Evolutionary conservation across 2,888 invertebrate species (phyloP).

Genomic region (Ligdia adustata): DNA sequence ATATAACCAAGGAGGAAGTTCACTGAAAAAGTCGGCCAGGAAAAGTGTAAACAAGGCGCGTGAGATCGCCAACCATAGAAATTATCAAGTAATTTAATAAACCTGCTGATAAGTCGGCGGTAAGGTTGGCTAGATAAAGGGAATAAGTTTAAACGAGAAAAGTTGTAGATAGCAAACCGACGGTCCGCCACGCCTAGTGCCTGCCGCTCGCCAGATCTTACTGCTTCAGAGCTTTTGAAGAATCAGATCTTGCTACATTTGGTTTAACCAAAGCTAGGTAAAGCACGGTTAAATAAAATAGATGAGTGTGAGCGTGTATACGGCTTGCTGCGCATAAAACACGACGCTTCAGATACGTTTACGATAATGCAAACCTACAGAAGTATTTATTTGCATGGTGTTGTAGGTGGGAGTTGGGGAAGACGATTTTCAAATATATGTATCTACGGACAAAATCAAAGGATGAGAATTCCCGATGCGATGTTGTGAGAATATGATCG

Average conservation of each 20-base stretch:
- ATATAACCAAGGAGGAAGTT: conserved; percentile 37
- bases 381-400: too few species aligned
- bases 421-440: too few species aligned
- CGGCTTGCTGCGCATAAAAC: too few species aligned
- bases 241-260: background rate
- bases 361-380: too few species aligned
- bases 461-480: too few species aligned
- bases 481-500: too few species aligned
- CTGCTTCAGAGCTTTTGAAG: conserved; percentile 1
- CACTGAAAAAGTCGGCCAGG: conserved; percentile 35
- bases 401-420: too few species aligned
- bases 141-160: conserved; percentile 80
- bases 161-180: conserved; percentile 58
- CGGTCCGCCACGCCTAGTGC: conserved; percentile 10
- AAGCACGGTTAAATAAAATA: too few species aligned
- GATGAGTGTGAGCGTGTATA: too few species aligned
- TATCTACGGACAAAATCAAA: too few species aligned
- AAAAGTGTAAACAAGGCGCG: conserved; percentile 61
- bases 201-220: background rate
- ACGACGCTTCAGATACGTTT: too few species aligned
- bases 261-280: background rate
- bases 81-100: conserved; percentile 80
- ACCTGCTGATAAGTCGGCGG: conserved; percentile 65
- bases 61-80: conserved; percentile 62
- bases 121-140: conserved; percentile 63